Percentiles rank a stretch among this genome's conserved stretches.
phyloP scores from a whole-genome alignment of 1,140 invertebrate genomes.

The Dinoponera quadriceps region DNA sequence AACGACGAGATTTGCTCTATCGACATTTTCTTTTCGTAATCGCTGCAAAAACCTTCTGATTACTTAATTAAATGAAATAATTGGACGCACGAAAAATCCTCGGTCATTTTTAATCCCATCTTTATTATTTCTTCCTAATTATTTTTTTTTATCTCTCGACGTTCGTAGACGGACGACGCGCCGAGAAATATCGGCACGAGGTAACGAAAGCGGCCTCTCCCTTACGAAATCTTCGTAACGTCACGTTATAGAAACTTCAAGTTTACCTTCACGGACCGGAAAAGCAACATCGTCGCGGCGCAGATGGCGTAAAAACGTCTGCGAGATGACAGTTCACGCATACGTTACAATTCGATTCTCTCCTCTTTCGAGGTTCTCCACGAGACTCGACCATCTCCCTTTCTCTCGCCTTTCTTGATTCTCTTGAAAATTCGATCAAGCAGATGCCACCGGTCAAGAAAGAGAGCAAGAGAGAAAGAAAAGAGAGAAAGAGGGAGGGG shows the following conservation, averaged over 20 bases:
- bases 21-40: no score
- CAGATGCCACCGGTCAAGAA: constrained; percentile 28
- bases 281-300: constrained; percentile 31
- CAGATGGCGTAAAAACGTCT: constrained; percentile 50
- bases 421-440: constrained; percentile 48
- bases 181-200: no score
- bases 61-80: no score
- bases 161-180: no score
- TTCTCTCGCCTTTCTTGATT: neutral
- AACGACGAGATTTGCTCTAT: no score
- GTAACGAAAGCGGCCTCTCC: neutral
- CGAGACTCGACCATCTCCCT: no score
- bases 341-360: constrained; percentile 7
- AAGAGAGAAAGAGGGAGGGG: neutral
- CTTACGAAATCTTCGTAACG: constrained; percentile 23
- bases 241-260: constrained; percentile 6
- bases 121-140: no score
- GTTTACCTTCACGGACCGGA: constrained; percentile 47
- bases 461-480: neutral
- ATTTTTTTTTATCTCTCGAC: no score
- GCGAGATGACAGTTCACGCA: constrained; percentile 40
- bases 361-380: no score
- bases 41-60: no score
- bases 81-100: no score
- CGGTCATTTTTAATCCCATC: no score